Evolutionary conservation across 2,888 invertebrate genomes (phyloP).

Genomic region (Tachina lurida): DNA sequence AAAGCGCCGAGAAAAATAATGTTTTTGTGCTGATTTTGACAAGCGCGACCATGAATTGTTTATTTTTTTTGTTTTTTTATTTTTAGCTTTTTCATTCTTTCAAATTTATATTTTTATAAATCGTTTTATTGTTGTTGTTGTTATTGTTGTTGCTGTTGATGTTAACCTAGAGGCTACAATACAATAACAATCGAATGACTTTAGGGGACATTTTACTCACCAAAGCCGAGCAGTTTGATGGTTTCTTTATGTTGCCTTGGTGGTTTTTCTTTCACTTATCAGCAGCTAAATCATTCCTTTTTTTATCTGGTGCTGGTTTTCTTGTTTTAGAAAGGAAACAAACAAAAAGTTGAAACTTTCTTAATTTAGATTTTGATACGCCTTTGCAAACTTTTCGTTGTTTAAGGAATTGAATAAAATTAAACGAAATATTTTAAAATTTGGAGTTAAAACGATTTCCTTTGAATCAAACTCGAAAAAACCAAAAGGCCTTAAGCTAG

Average conservation of each 20-base stretch:
- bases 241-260: not conserved
- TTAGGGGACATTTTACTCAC: slow-evolving; percentile 29
- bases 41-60: slow-evolving; percentile 68
- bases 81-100: slow-evolving; percentile 16
- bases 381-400: slow-evolving; percentile 17
- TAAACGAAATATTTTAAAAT: not conserved
- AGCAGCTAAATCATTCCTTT: slow-evolving; percentile 61
- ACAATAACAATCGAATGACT: slow-evolving; percentile 46
- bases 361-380: slow-evolving; percentile 61
- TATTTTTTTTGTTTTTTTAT: slow-evolving; percentile 20
- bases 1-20: slow-evolving; percentile 39
- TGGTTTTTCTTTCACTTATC: slow-evolving; percentile 55
- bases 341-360: slow-evolving; percentile 58
- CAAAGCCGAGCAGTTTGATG: slow-evolving; percentile 36
- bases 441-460: too few relatives aligned
- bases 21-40: slow-evolving; percentile 70
- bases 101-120: slow-evolving; percentile 12
- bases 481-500: not conserved
- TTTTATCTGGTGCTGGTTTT: slow-evolving; percentile 28
- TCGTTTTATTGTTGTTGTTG: not conserved
- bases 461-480: not conserved
- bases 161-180: slow-evolving; percentile 46
- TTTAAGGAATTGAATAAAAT: not conserved
- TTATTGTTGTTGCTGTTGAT: slow-evolving; percentile 17
- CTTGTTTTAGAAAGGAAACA: not conserved